These are phyloP conservation scores for Clanis bilineata DNA, from an alignment of 2,888 invertebrate genomes.

Conservation along the genomic window DNA sequence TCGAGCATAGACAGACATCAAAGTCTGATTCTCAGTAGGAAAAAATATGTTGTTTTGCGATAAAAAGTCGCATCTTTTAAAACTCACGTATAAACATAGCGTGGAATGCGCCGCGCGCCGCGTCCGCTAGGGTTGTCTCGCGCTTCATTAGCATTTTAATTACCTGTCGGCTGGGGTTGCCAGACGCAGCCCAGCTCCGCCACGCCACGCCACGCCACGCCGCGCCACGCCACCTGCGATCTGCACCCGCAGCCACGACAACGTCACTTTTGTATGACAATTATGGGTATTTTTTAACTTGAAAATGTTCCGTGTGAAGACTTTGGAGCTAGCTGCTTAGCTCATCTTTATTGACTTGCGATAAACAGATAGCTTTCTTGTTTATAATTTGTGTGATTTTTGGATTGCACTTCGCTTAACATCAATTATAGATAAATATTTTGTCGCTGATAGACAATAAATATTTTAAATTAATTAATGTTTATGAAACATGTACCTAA, in stretches of 20 bases:
- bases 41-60: neutral
- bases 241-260: conserved; percentile 29
- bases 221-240: conserved; percentile 44
- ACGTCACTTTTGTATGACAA: conserved; percentile 42
- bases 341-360: neutral
- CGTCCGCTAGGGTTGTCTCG: conserved; percentile 36
- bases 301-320: neutral
- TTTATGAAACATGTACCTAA: no score
- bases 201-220: neutral
- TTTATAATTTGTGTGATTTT: neutral
- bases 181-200: conserved; percentile 38
- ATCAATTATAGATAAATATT: no score
- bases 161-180: conserved; percentile 54
- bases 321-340: neutral
- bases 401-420: no score
- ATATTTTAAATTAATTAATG: no score
- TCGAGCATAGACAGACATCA: neutral
- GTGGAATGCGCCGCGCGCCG: conserved; percentile 20
- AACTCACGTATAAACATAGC: neutral
- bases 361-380: neutral
- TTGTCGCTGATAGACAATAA: no score
- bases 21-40: neutral
- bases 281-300: conserved; percentile 50
- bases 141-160: conserved; percentile 77
- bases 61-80: neutral